These are phyloP conservation scores for Agonum fuliginosum DNA, from an alignment of 2,888 invertebrate genomes.

Conservation along the genomic window DNA sequence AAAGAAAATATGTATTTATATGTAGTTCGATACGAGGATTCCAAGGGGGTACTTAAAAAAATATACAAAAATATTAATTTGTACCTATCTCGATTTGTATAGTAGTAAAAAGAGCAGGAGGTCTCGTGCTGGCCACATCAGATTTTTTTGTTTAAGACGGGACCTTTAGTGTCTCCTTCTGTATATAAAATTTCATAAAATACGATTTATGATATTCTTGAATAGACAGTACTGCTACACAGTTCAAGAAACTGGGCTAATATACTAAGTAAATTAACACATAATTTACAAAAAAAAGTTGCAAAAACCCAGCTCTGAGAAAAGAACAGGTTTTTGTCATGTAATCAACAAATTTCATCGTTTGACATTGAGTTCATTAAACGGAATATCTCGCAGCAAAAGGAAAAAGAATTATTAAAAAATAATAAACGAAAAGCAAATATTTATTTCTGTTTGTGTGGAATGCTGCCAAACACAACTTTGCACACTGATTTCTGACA, in stretches of 20 bases:
- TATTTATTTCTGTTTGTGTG: slow-evolving; percentile 50
- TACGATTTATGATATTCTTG: no score
- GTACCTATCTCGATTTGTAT: no score
- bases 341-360: slow-evolving; percentile 37
- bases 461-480: slow-evolving; percentile 54
- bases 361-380: slow-evolving; percentile 47
- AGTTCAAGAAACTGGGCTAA: slow-evolving; percentile 34
- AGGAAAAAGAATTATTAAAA: slow-evolving; percentile 39
- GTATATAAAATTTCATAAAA: no score
- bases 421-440: slow-evolving; percentile 29
- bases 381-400: slow-evolving; percentile 34
- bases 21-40: no score
- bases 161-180: no score
- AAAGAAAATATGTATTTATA: no score
- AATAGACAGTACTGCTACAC: background rate
- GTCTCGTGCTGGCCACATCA: no score
- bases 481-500: slow-evolving; percentile 24
- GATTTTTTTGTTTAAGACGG: no score
- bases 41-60: no score
- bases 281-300: slow-evolving; percentile 27
- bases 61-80: no score
- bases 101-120: no score
- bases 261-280: slow-evolving; percentile 9
- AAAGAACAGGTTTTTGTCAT: slow-evolving; percentile 37
- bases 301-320: background rate